phyloP scores from a whole-genome alignment of 2,797 vertebrate species.

The Antrozous pallidus region DNA sequence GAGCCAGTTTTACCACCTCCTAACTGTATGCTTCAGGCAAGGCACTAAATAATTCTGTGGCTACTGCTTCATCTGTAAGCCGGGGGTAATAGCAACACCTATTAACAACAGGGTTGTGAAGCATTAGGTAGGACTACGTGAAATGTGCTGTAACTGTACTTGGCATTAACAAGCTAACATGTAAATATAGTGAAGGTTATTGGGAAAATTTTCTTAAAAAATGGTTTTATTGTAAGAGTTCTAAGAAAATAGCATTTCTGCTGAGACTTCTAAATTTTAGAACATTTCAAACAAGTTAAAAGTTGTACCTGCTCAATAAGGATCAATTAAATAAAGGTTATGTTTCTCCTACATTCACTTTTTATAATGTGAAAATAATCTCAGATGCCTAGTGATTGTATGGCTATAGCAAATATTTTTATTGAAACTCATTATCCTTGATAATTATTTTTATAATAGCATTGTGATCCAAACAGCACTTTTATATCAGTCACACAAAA shows the following conservation, averaged over 20 bases:
- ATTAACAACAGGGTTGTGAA: not conserved
- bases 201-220: not conserved
- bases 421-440: constrained; percentile 19
- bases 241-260: not conserved
- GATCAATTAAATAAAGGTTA: not conserved
- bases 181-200: not conserved
- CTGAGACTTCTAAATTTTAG: not conserved
- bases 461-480: not conserved
- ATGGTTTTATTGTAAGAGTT: not conserved
- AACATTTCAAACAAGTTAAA: not conserved
- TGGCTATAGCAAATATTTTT: constrained; percentile 24
- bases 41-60: not conserved
- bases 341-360: not conserved
- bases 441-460: not conserved
- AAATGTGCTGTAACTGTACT: not conserved
- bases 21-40: not conserved
- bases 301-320: not conserved
- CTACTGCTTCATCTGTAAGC: not conserved
- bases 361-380: not conserved
- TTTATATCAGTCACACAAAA: not conserved
- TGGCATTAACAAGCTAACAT: not conserved
- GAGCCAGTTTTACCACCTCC: not conserved
- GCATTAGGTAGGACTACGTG: not conserved
- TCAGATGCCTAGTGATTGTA: not conserved
- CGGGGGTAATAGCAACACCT: not conserved